Evolutionary conservation across 2,113 vertebrate species (phyloP).

Genomic region (Monopterus albus): DNA sequence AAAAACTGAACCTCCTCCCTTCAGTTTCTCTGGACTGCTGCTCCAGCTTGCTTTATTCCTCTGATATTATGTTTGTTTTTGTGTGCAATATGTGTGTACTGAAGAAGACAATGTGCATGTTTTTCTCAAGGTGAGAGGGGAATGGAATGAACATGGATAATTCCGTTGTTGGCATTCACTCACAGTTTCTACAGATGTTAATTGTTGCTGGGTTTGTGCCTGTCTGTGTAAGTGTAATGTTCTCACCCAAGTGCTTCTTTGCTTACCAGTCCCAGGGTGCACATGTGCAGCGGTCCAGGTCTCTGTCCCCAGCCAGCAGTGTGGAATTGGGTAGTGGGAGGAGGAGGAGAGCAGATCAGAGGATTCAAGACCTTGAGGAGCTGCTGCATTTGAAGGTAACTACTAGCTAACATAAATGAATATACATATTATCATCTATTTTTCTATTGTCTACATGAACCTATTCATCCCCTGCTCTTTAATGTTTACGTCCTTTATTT

Average conservation of each 20-base stretch:
- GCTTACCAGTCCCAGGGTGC: conserved; percentile 88
- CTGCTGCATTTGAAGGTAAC: conserved; percentile 88
- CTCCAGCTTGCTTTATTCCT: conserved; percentile 93
- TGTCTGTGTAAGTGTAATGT: conserved; percentile 83
- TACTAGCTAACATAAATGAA: conserved; percentile 46
- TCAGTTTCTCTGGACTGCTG: conserved; percentile 84
- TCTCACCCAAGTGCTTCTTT: conserved; percentile 78
- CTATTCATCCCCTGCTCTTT: not conserved
- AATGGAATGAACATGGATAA: conserved; percentile 79
- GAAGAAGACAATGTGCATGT: conserved; percentile 56
- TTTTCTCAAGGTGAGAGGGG: conserved; percentile 68
- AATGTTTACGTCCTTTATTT: conserved; percentile 1
- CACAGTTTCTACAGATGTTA: conserved; percentile 87
- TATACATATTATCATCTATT: conserved; percentile 4
- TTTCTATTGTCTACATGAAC: not conserved
- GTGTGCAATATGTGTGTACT: conserved; percentile 60
- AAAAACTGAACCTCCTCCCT: conserved; percentile 60
- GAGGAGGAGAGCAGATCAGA: conserved; percentile 83
- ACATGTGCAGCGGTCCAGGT: conserved; percentile 94
- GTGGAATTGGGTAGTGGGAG: conserved; percentile 77
- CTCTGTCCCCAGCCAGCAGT: conserved; percentile 90
- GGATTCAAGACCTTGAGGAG: conserved; percentile 88
- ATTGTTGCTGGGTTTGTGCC: conserved; percentile 88
- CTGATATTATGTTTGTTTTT: conserved; percentile 88
- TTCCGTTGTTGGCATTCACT: conserved; percentile 94